Evolutionary conservation across 2,113 vertebrate genomes (phyloP).

Genomic region (Chionodraco myersi): DNA sequence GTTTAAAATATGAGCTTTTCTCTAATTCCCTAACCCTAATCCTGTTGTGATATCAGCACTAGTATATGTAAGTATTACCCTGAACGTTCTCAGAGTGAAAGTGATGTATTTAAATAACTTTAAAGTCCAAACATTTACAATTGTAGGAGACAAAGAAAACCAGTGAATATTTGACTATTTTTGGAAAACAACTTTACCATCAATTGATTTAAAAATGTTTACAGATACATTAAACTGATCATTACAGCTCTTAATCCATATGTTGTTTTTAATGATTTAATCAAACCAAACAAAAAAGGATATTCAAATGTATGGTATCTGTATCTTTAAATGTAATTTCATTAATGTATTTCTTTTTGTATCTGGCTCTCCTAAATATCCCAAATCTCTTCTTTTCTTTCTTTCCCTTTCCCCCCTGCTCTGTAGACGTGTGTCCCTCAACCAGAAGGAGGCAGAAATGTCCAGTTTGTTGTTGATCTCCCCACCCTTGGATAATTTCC

Average conservation of each 20-base stretch:
- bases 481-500: constrained; percentile 25
- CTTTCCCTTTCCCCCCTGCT: background rate
- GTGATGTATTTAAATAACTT: background rate
- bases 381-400: background rate
- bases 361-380: background rate
- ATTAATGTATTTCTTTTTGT: background rate
- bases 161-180: background rate
- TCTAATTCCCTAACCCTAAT: background rate
- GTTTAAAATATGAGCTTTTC: background rate
- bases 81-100: too few relatives aligned
- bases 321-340: background rate
- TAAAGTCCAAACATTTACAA: too few relatives aligned
- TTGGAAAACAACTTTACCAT: background rate
- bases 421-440: background rate
- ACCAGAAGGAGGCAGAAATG: constrained; percentile 70
- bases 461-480: constrained; percentile 8
- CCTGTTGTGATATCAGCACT: too few relatives aligned
- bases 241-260: background rate
- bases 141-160: too few relatives aligned
- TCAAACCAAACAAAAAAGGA: background rate
- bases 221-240: background rate
- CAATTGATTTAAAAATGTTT: background rate
- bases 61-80: too few relatives aligned
- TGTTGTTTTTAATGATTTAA: background rate
- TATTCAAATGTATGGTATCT: background rate